Evolutionary conservation across 2,797 vertebrate species (phyloP).

Genomic region (Esox masquinongy): DNA sequence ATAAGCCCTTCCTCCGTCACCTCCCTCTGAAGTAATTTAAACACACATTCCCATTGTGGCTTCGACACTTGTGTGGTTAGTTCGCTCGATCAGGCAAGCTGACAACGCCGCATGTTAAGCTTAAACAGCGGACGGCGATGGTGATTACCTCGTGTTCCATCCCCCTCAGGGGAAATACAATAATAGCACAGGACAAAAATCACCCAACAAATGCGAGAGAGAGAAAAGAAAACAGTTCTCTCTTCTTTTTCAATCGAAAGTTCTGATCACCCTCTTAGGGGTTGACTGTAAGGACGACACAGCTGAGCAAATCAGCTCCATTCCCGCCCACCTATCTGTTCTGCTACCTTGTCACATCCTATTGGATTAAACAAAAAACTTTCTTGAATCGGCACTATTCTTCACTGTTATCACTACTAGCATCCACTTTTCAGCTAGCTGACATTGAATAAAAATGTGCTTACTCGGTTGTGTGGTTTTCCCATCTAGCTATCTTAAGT

Average conservation of each 20-base stretch:
- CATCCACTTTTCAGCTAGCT: too few relatives aligned
- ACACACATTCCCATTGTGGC: neutral
- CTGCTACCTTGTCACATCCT: slow-evolving; percentile 43
- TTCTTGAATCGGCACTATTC: too few relatives aligned
- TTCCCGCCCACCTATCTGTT: slow-evolving; percentile 12
- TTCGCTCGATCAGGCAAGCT: slow-evolving; percentile 25
- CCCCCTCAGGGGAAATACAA: slow-evolving; percentile 64
- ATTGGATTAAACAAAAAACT: neutral
- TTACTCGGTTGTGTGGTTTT: too few relatives aligned
- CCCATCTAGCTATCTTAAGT: too few relatives aligned
- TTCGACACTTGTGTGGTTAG: slow-evolving; percentile 5
- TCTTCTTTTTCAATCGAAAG: slow-evolving; percentile 29
- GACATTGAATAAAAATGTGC: too few relatives aligned
- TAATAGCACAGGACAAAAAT: slow-evolving; percentile 54
- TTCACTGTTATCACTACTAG: too few relatives aligned
- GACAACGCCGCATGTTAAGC: slow-evolving; percentile 13
- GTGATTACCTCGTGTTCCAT: slow-evolving; percentile 61
- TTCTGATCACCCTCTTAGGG: slow-evolving; percentile 68
- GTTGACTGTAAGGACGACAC: slow-evolving; percentile 66
- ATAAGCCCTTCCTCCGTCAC: neutral
- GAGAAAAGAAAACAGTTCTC: slow-evolving; percentile 15
- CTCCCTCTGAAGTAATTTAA: neutral
- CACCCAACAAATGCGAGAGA: neutral
- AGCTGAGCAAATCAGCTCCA: slow-evolving; percentile 42
- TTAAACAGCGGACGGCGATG: slow-evolving; percentile 53